Evolutionary conservation across 2,888 invertebrate species (phyloP).

Genomic region (Fabriciana adippe): DNA sequence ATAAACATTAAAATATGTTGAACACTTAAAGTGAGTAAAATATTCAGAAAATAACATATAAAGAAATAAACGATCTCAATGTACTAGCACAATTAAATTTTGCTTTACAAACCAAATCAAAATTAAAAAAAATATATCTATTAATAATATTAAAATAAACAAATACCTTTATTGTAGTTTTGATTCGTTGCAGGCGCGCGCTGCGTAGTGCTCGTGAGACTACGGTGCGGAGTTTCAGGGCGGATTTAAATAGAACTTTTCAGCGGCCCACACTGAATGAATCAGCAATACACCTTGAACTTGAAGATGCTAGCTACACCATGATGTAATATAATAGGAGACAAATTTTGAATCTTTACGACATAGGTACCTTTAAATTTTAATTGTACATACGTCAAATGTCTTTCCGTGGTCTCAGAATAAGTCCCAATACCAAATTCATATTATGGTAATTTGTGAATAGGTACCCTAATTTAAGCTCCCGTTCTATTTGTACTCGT

Average conservation of each 20-base stretch:
- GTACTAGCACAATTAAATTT: background rate
- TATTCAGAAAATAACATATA: background rate
- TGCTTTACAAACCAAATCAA: background rate
- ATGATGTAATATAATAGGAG: slow-evolving; percentile 34
- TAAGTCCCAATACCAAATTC: too few species aligned
- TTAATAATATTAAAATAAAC: slow-evolving; percentile 34
- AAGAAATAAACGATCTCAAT: background rate
- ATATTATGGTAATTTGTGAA: too few species aligned
- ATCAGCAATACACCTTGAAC: slow-evolving; percentile 76
- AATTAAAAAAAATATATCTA: background rate
- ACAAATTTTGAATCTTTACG: too few species aligned
- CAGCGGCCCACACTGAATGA: slow-evolving; percentile 72
- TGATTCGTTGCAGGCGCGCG: slow-evolving; percentile 79
- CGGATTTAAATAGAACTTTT: slow-evolving; percentile 77
- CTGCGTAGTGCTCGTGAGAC: slow-evolving; percentile 68
- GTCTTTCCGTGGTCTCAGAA: too few species aligned
- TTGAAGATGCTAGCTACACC: slow-evolving; percentile 54
- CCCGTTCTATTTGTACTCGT: too few species aligned
- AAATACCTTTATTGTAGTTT: slow-evolving; percentile 41
- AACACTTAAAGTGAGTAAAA: too few species aligned
- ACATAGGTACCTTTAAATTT: too few species aligned
- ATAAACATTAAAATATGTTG: too few species aligned
- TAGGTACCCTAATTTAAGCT: too few species aligned
- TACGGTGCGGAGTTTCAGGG: slow-evolving; percentile 51
- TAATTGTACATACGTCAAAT: too few species aligned